phyloP scores from a whole-genome alignment of 2,113 vertebrate genomes.

The Hippocampus mohnikei region DNA sequence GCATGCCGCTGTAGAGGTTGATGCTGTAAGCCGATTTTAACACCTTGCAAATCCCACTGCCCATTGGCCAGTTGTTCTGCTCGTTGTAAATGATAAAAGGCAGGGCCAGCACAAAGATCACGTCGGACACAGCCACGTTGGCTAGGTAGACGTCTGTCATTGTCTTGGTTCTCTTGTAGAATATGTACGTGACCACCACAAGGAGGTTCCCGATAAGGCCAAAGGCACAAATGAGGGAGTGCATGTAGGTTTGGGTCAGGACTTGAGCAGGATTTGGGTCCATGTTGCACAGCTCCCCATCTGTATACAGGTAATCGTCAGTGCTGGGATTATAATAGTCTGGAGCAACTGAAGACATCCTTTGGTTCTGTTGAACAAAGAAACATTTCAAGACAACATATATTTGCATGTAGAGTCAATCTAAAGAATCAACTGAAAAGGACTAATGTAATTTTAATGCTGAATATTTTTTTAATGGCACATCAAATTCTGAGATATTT shows the following conservation, averaged over 20 bases:
- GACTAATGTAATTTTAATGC: too few relatives aligned
- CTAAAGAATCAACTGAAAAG: neutral
- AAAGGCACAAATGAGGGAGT: conserved; percentile 76
- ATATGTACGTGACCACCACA: conserved; percentile 82
- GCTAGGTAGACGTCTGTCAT: conserved; percentile 90
- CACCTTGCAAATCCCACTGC: conserved; percentile 74
- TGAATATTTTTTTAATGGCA: too few relatives aligned
- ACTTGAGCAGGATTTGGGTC: conserved; percentile 5
- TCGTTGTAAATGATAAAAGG: conserved; percentile 81
- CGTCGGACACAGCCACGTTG: conserved; percentile 86
- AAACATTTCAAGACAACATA: neutral
- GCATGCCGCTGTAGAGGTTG: conserved; percentile 90
- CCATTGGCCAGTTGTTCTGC: conserved; percentile 76
- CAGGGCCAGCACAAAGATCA: conserved; percentile 83
- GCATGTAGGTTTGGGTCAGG: conserved; percentile 49
- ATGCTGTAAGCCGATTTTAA: conserved; percentile 78
- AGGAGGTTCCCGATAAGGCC: conserved; percentile 85
- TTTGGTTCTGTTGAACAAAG: conserved; percentile 26
- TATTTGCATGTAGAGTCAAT: neutral
- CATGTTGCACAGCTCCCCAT: conserved; percentile 25
- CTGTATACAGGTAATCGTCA: neutral
- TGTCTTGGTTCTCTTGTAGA: conserved; percentile 82
- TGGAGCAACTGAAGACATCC: conserved; percentile 11
- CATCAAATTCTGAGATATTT: too few relatives aligned
- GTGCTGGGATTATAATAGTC: neutral